A percentile compares a stretch with the other conserved stretches of the same genome.
Evolutionary conservation across 2,113 vertebrate genomes (phyloP).

Genomic region (Sclerurus mexicanus): DNA sequence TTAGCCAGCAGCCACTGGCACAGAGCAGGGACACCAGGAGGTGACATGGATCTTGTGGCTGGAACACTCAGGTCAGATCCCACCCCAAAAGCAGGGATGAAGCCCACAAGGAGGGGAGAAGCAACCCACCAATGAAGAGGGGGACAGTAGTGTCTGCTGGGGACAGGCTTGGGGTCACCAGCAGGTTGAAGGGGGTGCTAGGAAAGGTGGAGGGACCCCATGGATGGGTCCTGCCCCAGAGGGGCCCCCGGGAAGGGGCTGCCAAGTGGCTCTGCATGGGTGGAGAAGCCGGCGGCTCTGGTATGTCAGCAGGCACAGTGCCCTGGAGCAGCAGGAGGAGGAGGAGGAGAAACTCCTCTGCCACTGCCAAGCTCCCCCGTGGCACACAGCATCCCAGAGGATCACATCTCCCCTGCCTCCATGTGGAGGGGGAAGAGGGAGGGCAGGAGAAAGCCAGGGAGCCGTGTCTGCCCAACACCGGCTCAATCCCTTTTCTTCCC

Average conservation of each 20-base stretch:
- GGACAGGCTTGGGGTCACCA: neutral
- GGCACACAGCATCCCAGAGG: neutral
- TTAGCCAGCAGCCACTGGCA: neutral
- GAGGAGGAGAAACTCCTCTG: conserved; percentile 21
- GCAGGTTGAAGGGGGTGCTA: fast-evolving
- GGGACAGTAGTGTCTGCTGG: neutral
- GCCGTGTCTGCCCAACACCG: neutral
- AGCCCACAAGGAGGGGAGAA: neutral
- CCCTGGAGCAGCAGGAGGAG: conserved; percentile 29
- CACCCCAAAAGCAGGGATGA: neutral
- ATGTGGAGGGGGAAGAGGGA: neutral
- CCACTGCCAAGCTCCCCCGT: conserved; percentile 32
- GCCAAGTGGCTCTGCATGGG: neutral
- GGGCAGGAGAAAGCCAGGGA: neutral
- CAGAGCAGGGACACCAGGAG: neutral
- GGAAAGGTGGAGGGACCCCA: neutral
- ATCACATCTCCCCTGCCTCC: neutral
- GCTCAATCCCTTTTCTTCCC: neutral
- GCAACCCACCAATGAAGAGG: neutral
- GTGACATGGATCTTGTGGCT: fast-evolving
- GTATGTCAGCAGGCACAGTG: conserved; percentile 53
- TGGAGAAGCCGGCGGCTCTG: neutral
- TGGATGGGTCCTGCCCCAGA: neutral
- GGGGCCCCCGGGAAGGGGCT: neutral
- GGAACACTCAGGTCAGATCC: neutral